These are phyloP conservation scores for Agonopterix heracliana DNA, from an alignment of 2,888 invertebrate species.

Conservation along the genomic window DNA sequence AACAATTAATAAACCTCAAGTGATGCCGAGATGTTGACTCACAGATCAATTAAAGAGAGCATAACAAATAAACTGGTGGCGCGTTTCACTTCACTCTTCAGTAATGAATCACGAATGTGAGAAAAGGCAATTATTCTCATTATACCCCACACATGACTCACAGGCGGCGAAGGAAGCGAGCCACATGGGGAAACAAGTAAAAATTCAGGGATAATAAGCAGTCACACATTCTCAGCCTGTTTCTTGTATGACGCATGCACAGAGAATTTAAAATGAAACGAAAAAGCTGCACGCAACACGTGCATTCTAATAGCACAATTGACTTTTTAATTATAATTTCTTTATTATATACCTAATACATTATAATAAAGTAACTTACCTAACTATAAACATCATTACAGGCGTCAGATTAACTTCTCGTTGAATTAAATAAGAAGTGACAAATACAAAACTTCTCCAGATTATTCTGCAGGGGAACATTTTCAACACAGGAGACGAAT, in stretches of 20 bases:
- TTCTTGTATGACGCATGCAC: neutral
- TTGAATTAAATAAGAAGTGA: too few species aligned
- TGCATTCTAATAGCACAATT: neutral
- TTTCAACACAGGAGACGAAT: too few species aligned
- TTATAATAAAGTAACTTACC: too few species aligned
- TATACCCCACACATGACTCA: constrained; percentile 57
- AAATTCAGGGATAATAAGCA: neutral
- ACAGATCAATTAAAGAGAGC: constrained; percentile 56
- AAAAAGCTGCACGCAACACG: neutral
- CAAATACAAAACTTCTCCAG: too few species aligned
- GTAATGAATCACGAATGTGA: constrained; percentile 69
- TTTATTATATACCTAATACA: too few species aligned
- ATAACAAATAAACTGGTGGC: constrained; percentile 55
- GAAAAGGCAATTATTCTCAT: constrained; percentile 69
- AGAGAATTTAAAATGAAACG: neutral
- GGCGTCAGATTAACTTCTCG: too few species aligned
- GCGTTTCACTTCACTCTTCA: constrained; percentile 34
- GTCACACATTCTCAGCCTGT: neutral
- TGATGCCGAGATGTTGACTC: constrained; percentile 32
- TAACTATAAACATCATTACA: too few species aligned
- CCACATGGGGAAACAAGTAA: constrained; percentile 3
- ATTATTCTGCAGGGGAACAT: too few species aligned
- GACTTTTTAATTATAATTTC: neutral
- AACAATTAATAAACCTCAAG: neutral
- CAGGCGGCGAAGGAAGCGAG: constrained; percentile 32